Percentiles rank a stretch among this genome's conserved stretches.
Evolutionary conservation across 2,113 vertebrate genomes (phyloP).

Genomic region (Apaloderma vittatum): DNA sequence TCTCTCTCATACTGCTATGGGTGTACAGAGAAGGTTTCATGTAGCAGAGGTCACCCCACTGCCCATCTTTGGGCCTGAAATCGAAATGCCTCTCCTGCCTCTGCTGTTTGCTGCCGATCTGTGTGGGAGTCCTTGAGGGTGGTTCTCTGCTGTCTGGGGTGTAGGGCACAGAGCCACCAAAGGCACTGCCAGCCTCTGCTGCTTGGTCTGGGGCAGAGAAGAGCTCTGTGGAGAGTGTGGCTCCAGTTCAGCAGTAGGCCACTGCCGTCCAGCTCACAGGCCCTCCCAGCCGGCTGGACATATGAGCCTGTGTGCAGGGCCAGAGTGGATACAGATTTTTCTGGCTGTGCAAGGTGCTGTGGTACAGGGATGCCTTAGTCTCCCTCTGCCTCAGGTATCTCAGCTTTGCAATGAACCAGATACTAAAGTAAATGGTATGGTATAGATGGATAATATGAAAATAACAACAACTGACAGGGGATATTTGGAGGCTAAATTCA

Average conservation of each 20-base stretch:
- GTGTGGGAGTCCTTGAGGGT: neutral
- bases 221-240: fast-evolving
- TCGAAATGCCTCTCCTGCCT: neutral
- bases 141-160: neutral
- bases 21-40: neutral
- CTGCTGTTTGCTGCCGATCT: neutral
- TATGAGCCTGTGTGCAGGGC: neutral
- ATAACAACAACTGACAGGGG: neutral
- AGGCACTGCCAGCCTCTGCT: neutral
- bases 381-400: neutral
- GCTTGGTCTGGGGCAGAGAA: neutral
- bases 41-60: neutral
- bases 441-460: neutral
- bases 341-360: neutral
- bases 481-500: neutral
- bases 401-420: neutral
- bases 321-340: neutral
- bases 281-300: neutral
- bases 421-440: neutral
- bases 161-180: neutral
- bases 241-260: neutral
- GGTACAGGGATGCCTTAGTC: neutral
- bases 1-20: neutral
- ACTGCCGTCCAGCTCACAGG: neutral
- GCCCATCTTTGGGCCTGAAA: neutral